These are phyloP conservation scores for Blomia tropicalis DNA, from an alignment of 2,888 invertebrate genomes.

Conservation along the genomic window DNA sequence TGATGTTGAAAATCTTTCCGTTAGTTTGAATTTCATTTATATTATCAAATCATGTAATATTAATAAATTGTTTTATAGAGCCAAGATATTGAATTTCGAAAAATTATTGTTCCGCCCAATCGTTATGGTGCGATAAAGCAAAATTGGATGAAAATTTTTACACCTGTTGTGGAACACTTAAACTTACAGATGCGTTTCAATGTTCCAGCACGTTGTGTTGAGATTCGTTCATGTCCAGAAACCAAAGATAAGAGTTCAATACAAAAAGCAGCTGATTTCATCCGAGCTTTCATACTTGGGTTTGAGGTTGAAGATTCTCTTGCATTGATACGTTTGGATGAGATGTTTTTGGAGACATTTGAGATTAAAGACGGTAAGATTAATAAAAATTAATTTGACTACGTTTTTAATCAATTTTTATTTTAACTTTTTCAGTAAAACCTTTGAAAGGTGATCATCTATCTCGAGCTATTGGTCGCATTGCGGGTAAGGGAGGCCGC, in stretches of 20 bases:
- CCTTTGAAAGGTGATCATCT: conserved; percentile 86
- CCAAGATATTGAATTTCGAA: conserved; percentile 30
- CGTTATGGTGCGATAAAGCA: conserved; percentile 86
- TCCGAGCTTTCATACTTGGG: conserved; percentile 83
- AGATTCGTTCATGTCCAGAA: conserved; percentile 46
- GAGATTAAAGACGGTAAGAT: conserved; percentile 63
- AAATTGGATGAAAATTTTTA: conserved; percentile 90
- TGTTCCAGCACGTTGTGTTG: conserved; percentile 71
- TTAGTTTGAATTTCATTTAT: background rate
- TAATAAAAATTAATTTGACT: background rate
- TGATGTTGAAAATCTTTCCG: conserved; percentile 1
- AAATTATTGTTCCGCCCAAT: conserved; percentile 72
- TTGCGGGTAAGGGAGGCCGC: conserved; percentile 90
- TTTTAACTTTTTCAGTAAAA: conserved; percentile 47
- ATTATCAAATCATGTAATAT: background rate
- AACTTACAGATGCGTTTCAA: conserved; percentile 86
- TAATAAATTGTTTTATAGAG: background rate
- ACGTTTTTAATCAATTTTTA: conserved; percentile 4
- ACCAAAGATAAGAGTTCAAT: conserved; percentile 64
- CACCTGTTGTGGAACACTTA: conserved; percentile 86
- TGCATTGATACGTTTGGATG: conserved; percentile 81
- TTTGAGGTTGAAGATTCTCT: conserved; percentile 94
- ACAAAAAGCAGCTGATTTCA: conserved; percentile 96
- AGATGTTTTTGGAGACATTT: conserved; percentile 89
- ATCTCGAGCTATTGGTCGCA: conserved; percentile 83